Evolutionary conservation across 2,888 invertebrate genomes (phyloP), one percentile per base, ranked within the genome.

Genomic region (Aphrophora alni): DNA sequence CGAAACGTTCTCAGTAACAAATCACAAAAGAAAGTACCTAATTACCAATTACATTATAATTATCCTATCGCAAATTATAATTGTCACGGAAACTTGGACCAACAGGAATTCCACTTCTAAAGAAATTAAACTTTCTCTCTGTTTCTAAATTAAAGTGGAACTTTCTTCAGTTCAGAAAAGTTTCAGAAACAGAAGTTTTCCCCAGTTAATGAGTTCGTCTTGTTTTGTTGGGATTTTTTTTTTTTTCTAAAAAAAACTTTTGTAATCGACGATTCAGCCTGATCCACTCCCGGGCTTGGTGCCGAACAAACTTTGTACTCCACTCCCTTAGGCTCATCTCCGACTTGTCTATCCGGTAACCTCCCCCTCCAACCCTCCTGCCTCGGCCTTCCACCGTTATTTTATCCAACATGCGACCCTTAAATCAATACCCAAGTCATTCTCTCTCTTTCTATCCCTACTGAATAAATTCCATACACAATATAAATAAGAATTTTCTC

Each of bases 321-420:
- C 59, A 59, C 59, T 59, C 73, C 69, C 77, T 73, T 77, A 82
- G 82, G 77, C 83, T 82, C 83, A 83, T 82, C 83, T 82, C 83
- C 84, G 80, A 81, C 77, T 80, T 83, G 83, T 84, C 83, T 76
- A 75, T 76, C 71, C 77, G 33, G 27, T 68, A 38, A n/a, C 78
- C 75, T 69, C 79, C 73, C 44, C 71, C 24, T 26, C 82, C 72
- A 69, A 75, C 33, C 71, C 80, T 78, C 27, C 44, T 38, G 76
- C 83, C 76, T 75, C 80, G 33, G 75, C 69, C 59, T 70, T 79
- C 75, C 76, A 77, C 80, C 72, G 84, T 83, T 83, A 83, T 81
- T 84, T 84, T 82, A 84, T 83, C 84, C 84, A 81, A 83, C 83
- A 83, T 83, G 83, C 83, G 81, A 82, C 83, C 83, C 82, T 78